phyloP scores from a whole-genome alignment of 1,140 invertebrate genomes.

The Drosophila kikkawai region DNA sequence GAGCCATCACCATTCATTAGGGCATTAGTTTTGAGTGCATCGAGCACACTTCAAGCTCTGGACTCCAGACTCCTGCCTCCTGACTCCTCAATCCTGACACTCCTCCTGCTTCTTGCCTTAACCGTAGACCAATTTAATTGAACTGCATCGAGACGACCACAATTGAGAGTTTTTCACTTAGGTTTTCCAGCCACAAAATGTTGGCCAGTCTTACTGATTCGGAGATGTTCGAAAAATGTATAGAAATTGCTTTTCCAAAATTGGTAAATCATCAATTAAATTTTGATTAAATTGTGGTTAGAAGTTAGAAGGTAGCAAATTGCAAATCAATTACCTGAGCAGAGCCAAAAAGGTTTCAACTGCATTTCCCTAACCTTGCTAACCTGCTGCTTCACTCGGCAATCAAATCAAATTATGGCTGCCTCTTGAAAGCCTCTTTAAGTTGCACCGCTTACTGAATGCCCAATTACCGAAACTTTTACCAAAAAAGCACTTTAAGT shows the following conservation, averaged over 20 bases:
- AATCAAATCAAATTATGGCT: conserved; percentile 19
- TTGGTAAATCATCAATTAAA: conserved; percentile 19
- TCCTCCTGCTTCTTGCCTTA: background rate
- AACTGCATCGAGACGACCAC: conserved; percentile 8
- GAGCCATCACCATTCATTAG: conserved; percentile 55
- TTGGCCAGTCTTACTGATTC: conserved; percentile 4
- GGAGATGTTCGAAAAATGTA: background rate
- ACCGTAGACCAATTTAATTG: conserved; percentile 16
- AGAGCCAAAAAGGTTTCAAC: background rate
- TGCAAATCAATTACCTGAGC: background rate
- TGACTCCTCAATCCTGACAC: background rate
- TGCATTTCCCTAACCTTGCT: conserved; percentile 16
- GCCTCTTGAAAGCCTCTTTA: conserved; percentile 21
- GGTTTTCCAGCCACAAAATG: conserved; percentile 12
- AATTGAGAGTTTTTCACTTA: conserved; percentile 16
- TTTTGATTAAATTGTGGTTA: conserved; percentile 4
- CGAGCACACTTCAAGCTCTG: conserved; percentile 15
- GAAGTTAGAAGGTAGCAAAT: background rate
- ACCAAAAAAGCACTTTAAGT: conserved; percentile 33
- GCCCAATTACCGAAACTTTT: conserved; percentile 40
- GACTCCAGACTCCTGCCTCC: background rate
- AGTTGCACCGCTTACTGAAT: conserved; percentile 22
- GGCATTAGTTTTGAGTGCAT: conserved; percentile 56
- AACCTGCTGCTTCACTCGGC: conserved; percentile 1
- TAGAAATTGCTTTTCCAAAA: background rate